Conservation (phyloP, 2,113 vertebrate genomes). For the Dromas ardeola region DNA sequence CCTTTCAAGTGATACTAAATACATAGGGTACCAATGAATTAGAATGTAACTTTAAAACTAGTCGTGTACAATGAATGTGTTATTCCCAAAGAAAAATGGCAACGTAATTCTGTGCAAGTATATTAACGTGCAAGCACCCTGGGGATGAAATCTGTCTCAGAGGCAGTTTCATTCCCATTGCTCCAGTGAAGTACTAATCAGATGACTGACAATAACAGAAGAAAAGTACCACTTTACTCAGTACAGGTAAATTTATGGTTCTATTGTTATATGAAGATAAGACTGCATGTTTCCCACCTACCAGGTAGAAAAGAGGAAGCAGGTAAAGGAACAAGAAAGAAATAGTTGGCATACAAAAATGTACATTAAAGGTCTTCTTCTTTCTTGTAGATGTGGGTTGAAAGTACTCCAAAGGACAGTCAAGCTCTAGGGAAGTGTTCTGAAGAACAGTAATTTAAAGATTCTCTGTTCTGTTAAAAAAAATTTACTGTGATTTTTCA, state of each 20-base stretch:
- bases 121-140: not conserved
- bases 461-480: not conserved
- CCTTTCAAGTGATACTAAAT: not conserved
- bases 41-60: not conserved
- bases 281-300: not conserved
- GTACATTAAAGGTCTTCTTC: not conserved
- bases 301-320: not conserved
- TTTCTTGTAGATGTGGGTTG: not conserved
- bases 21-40: not conserved
- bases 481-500: not conserved
- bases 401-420: not conserved
- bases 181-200: not conserved
- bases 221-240: not conserved
- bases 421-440: not conserved
- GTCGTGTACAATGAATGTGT: not conserved
- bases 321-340: not conserved
- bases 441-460: not conserved
- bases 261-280: not conserved
- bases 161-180: not conserved
- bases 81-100: not conserved
- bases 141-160: not conserved
- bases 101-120: not conserved
- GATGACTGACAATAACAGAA: not conserved
- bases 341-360: not conserved
- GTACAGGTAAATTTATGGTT: conserved; percentile 1